Conservation (phyloP, 2,888 invertebrate species). For the Stramonita haemastoma region DNA sequence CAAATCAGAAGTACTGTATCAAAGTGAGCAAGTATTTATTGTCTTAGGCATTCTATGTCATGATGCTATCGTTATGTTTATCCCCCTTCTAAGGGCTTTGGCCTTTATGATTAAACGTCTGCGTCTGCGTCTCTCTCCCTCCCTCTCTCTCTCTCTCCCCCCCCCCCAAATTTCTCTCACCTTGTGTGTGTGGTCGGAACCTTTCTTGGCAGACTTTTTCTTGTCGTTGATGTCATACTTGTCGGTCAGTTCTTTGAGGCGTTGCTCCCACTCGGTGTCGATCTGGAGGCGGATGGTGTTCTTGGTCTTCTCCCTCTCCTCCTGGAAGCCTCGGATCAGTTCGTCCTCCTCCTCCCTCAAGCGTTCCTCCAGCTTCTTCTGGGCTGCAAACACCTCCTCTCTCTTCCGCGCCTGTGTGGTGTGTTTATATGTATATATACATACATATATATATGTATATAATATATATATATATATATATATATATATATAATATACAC, state of each 20-base stretch:
- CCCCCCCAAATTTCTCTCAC: constrained; percentile 49
- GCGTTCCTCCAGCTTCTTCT: constrained; percentile 73
- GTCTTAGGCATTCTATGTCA: too few species aligned
- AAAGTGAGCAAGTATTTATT: too few species aligned
- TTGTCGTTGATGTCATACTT: constrained; percentile 69
- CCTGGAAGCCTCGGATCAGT: constrained; percentile 64
- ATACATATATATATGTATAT: not conserved
- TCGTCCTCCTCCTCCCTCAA: constrained; percentile 75
- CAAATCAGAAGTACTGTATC: too few species aligned
- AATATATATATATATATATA: not conserved
- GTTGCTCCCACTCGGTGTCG: constrained; percentile 81
- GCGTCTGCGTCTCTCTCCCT: not conserved
- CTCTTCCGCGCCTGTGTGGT: constrained; percentile 67
- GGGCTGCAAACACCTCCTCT: constrained; percentile 73
- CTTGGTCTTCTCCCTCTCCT: constrained; percentile 84
- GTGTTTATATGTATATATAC: too few species aligned
- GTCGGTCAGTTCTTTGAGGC: constrained; percentile 72
- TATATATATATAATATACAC: too few species aligned
- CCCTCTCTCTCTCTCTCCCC: not conserved
- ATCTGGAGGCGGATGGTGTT: constrained; percentile 93
- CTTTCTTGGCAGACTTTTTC: constrained; percentile 61
- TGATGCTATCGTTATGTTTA: too few species aligned
- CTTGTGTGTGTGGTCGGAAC: constrained; percentile 65
- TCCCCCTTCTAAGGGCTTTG: too few species aligned
- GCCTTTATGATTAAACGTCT: too few species aligned